Percentiles rank a stretch among this genome's conserved stretches.
These are phyloP conservation scores for Botia kubotai DNA, from an alignment of 2,797 vertebrate genomes.

Conservation along the genomic window DNA sequence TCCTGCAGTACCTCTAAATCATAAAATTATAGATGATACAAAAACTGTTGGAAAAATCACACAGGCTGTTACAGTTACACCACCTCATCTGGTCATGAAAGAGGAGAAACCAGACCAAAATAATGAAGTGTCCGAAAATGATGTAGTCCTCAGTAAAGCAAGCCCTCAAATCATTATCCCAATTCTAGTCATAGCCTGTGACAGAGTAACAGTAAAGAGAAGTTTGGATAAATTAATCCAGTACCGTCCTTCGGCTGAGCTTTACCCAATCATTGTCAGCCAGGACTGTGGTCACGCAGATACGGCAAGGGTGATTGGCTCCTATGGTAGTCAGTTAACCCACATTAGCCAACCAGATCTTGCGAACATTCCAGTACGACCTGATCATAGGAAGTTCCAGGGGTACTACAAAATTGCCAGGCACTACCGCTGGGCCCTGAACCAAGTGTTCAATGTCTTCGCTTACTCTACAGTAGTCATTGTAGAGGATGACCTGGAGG, in stretches of 20 bases:
- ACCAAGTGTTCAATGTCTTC: conserved; percentile 86
- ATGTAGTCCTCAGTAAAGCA: conserved; percentile 26
- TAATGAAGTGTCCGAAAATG: conserved; percentile 38
- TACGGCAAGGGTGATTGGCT: conserved; percentile 85
- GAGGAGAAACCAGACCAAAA: conserved; percentile 27
- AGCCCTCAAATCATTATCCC: conserved; percentile 77
- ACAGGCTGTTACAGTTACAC: conserved; percentile 48
- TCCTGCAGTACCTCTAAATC: conserved; percentile 53
- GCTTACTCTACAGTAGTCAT: conserved; percentile 86
- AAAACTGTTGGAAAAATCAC: conserved; percentile 44
- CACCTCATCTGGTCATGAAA: conserved; percentile 3
- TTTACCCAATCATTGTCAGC: conserved; percentile 89
- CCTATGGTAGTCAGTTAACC: conserved; percentile 83
- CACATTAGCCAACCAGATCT: conserved; percentile 90
- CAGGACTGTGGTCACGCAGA: conserved; percentile 94
- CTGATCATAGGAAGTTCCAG: conserved; percentile 93
- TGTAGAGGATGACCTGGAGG: conserved; percentile 94
- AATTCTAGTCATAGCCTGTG: conserved; percentile 91
- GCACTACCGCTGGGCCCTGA: conserved; percentile 93
- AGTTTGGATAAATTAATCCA: conserved; percentile 89
- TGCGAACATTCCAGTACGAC: conserved; percentile 79
- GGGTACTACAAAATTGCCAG: conserved; percentile 92
- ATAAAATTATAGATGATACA: conserved; percentile 44
- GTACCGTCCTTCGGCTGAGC: conserved; percentile 84
- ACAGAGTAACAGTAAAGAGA: conserved; percentile 89